Base-by-base conservation (phyloP, 2,888 invertebrate genomes). In the Icerya purchasi region DNA sequence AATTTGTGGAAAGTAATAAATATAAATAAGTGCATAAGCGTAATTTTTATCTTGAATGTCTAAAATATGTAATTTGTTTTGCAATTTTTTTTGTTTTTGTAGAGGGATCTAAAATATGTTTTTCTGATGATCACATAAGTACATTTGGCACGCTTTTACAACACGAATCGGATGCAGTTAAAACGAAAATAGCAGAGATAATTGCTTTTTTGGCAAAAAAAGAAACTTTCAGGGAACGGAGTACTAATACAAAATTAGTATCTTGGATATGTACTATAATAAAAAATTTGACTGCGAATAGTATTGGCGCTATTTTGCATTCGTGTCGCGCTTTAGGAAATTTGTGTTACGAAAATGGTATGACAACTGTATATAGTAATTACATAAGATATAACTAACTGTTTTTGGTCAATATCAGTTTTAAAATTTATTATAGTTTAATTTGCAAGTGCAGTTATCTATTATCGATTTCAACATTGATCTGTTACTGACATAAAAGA, bases 281-380 rank as follows among this genome's bases (percentile, higher is more conserved):
- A 24, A 23, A 49, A 22, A 25, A 22, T 25, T 18, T 25, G 1
- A 49, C 25, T 14, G 23, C 50, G 2, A 56, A 60, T 49, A 57
- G 62, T 10, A 57, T 59, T 3, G 54, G 63, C 3, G 70, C 81
- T 57, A 73, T 81, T 8, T 82, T 82, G 65, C 86, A 91, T 69
- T 78, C 82, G 51, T 85, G 86, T 65, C 77, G 91, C 67, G 86
- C 88, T 2, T 74, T 92, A 22, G 91, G 89, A 50, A 92, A 92
- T 71, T 81, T 92, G 68, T 89, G 88, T 70, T 91, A 84, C 70
- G 84, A 90, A 69, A 88, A 89, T 73, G 84, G 88, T 74, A 36
- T 8, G 8, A 10, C n/a, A n/a, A n/a, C n/a, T n/a, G n/a, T n/a
- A n/a, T n/a, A n/a, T n/a, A n/a, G n/a, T n/a, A n/a, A n/a, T n/a